Conservation (phyloP, 2,113 vertebrate species). For the Euleptes europaea region DNA sequence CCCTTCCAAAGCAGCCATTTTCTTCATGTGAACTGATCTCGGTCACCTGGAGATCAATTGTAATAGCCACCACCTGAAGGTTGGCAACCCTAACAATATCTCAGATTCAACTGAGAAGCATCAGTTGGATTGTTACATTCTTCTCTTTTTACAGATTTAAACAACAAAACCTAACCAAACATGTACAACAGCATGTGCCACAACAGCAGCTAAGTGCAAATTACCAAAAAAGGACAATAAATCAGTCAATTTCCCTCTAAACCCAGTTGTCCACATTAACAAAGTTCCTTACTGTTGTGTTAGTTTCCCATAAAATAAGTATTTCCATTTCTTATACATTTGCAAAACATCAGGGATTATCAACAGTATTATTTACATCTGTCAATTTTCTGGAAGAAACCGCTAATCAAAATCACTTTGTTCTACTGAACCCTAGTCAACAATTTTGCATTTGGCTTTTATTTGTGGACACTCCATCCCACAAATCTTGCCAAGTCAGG, state of each 20-base stretch:
- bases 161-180: background rate
- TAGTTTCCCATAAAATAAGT: background rate
- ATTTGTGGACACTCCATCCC: background rate
- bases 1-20: too few relatives aligned
- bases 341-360: background rate
- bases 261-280: background rate
- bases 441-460: background rate
- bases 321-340: conserved; percentile 18
- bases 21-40: too few relatives aligned
- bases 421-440: background rate
- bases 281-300: background rate
- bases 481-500: background rate
- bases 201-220: conserved; percentile 59
- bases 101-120: background rate
- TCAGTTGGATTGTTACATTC: background rate
- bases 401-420: background rate
- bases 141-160: background rate
- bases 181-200: conserved; percentile 22
- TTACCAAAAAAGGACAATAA: conserved; percentile 50
- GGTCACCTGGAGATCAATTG: too few relatives aligned
- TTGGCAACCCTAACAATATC: too few relatives aligned
- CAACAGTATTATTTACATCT: background rate
- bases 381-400: background rate
- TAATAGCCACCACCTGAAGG: too few relatives aligned
- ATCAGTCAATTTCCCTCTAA: conserved; percentile 26